phyloP scores from a whole-genome alignment of 2,888 invertebrate genomes.

The Pandemis heparana region DNA sequence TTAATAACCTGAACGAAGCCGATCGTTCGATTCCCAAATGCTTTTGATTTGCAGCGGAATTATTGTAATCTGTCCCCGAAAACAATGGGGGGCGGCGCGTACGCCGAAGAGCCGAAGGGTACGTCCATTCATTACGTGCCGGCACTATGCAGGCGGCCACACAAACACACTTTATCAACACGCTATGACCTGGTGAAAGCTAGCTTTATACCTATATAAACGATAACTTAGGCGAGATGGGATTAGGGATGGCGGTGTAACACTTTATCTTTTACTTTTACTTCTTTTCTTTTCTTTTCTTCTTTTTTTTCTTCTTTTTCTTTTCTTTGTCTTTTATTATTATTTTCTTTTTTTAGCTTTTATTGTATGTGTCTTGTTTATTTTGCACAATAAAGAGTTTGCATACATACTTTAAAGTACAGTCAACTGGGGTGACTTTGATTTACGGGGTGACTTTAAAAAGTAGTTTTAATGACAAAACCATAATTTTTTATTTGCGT shows the following conservation, averaged over 20 bases:
- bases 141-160: conserved; percentile 43
- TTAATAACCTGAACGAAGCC: conserved; percentile 73
- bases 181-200: conserved; percentile 8
- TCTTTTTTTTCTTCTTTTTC: no score
- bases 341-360: no score
- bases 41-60: conserved; percentile 82
- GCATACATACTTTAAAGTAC: no score
- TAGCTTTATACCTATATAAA: background rate
- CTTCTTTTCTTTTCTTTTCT: no score
- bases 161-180: conserved; percentile 17
- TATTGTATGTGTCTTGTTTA: no score
- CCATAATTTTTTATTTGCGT: no score
- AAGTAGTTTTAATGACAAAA: no score
- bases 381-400: no score
- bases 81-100: conserved; percentile 82
- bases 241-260: background rate
- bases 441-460: no score
- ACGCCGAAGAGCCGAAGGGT: conserved; percentile 51
- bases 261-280: no score
- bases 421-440: no score
- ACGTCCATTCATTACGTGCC: conserved; percentile 58
- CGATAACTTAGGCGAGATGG: background rate
- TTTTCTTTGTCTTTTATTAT: no score
- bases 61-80: conserved; percentile 77
- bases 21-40: conserved; percentile 81